phyloP scores from a whole-genome alignment of 2,797 vertebrate species.

The Myripristis jacobus region DNA sequence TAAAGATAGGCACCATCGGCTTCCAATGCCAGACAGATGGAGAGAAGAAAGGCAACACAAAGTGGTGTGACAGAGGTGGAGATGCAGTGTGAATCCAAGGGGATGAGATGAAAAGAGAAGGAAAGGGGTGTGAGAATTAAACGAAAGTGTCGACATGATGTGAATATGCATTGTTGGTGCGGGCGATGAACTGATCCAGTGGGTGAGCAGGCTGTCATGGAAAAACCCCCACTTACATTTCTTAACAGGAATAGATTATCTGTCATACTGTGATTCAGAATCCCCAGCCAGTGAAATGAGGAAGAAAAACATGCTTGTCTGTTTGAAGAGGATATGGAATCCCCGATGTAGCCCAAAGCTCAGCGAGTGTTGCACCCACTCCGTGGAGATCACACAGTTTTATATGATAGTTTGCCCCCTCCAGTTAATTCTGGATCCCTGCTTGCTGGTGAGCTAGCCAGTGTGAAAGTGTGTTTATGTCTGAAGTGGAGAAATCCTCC shows the following conservation, averaged over 20 bases:
- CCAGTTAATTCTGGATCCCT: neutral
- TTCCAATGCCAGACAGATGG: conserved; percentile 75
- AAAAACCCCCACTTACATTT: conserved; percentile 13
- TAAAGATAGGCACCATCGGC: conserved; percentile 68
- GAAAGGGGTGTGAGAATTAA: conserved; percentile 57
- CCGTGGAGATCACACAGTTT: neutral
- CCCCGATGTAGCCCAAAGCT: conserved; percentile 15
- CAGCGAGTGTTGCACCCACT: conserved; percentile 5
- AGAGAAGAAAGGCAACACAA: conserved; percentile 58
- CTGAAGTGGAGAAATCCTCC: neutral
- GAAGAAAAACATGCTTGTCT: conserved; percentile 15
- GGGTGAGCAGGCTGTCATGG: conserved; percentile 37
- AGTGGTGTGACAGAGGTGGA: conserved; percentile 74
- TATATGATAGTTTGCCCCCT: neutral
- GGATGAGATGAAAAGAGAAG: conserved; percentile 56
- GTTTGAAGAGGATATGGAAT: conserved; percentile 9
- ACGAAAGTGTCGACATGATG: conserved; percentile 47
- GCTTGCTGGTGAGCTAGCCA: conserved; percentile 8
- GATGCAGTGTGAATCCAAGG: conserved; percentile 57
- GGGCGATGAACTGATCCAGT: conserved; percentile 10
- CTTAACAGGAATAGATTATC: neutral
- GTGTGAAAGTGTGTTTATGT: neutral
- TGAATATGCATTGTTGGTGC: conserved; percentile 21
- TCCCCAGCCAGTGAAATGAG: conserved; percentile 11
- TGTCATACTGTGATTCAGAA: conserved; percentile 8